Percentiles rank a stretch among this genome's conserved stretches.
phyloP scores from a whole-genome alignment of 2,888 invertebrate species.

The Lithophane semibrunnea region DNA sequence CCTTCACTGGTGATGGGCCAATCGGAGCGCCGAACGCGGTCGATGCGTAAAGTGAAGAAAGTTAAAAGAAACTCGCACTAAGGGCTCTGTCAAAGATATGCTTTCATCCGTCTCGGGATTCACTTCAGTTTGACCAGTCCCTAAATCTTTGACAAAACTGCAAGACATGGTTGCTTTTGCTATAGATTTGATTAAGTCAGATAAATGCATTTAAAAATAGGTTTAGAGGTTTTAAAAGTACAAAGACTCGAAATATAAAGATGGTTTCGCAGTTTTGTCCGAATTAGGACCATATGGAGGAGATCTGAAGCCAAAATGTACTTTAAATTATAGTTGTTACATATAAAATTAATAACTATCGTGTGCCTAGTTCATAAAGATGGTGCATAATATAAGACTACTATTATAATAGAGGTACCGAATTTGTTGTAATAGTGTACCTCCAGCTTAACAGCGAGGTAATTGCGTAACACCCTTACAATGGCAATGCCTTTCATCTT shows the following conservation, averaged over 20 bases:
- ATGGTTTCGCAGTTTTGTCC: constrained; percentile 77
- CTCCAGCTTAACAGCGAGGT: constrained; percentile 72
- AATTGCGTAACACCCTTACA: neutral
- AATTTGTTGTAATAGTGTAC: constrained; percentile 65
- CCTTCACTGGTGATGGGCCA: too few relatives aligned
- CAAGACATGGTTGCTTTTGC: constrained; percentile 70
- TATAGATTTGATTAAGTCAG: constrained; percentile 79
- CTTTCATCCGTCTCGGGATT: neutral
- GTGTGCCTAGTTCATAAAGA: constrained; percentile 72
- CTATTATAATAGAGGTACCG: constrained; percentile 55
- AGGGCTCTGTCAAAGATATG: neutral
- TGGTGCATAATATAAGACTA: constrained; percentile 81
- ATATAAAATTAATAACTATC: constrained; percentile 41
- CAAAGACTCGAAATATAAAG: constrained; percentile 83
- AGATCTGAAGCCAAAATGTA: constrained; percentile 83
- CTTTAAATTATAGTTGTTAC: constrained; percentile 72
- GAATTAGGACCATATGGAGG: constrained; percentile 66
- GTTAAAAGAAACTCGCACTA: too few relatives aligned
- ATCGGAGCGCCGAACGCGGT: too few relatives aligned
- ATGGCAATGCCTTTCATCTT: too few relatives aligned
- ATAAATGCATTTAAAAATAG: constrained; percentile 88
- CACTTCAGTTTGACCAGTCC: constrained; percentile 29
- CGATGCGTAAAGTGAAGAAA: too few relatives aligned
- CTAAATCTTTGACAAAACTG: constrained; percentile 77
- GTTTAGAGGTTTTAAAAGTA: constrained; percentile 84